Base-by-base conservation (phyloP, 2,113 vertebrate species). In the Atrichornis clamosus region DNA sequence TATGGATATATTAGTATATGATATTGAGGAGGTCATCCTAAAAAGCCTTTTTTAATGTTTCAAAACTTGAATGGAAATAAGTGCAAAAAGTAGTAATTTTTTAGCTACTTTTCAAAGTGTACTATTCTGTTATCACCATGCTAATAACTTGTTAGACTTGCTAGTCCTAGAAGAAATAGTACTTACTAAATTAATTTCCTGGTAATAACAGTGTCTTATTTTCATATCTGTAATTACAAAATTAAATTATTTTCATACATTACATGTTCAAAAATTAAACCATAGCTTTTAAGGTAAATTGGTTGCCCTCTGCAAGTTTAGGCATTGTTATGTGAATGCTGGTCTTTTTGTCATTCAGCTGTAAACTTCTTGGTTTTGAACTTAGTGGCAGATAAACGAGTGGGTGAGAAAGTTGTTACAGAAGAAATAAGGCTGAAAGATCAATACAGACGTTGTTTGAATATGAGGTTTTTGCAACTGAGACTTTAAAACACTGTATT, bases 161-260 rank as follows among this genome's bases (percentile, higher is more conserved):
- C 1, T 69, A 14, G 11, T 39, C 16, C 44, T 63, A 22, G 7
- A 81, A 78, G 78, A 63, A 87, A n/a, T 8, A 26, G 8, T 64
- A 21, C 21, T 85, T 17, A 15, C 3, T 24, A 21, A 62, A 20
- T 53, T 41, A 32, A 30, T 22, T 67, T 55, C 19, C 21, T n/a
- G 33, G 17, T 24, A 60, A 13, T 37, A 93, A 12, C 8, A 47
- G 3, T 60, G 5, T 23, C 32, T 82, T 39, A 7, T 39, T 82
- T 83, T 69, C 6, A 10, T 8, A 8, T 65, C 21, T 19, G 11
- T 46, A 80, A 32, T 41, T 21, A 27, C 12, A 60, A 44, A 73
- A n/a, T 56, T 15, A 11, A 56, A 49, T 24, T 65, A 7, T 37
- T 94, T 53, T 76, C 6, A 6, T 35, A 53, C 0, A 0, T 11